Conservation (phyloP, 2,113 vertebrate species). For the Phodopus roborovskii region DNA sequence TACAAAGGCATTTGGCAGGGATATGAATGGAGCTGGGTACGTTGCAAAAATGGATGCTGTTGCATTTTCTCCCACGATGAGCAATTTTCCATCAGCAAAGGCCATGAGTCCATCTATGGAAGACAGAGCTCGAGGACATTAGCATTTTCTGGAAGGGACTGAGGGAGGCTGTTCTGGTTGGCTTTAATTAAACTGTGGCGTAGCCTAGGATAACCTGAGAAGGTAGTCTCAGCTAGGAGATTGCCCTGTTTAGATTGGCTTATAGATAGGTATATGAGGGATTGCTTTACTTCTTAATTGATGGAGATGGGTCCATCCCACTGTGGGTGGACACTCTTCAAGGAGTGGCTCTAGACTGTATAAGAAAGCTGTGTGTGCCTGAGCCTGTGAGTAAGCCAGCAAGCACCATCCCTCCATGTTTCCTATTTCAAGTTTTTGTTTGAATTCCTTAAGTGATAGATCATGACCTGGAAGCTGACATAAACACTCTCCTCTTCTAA, state of each 20-base stretch:
- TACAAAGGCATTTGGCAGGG: slow-evolving; percentile 91
- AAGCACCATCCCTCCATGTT: not conserved
- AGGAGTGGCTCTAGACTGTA: not conserved
- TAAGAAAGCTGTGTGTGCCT: not conserved
- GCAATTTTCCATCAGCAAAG: slow-evolving; percentile 88
- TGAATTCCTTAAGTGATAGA: not conserved
- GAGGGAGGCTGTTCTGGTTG: not conserved
- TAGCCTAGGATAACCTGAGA: not conserved
- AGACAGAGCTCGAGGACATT: slow-evolving; percentile 59
- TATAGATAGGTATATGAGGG: not conserved
- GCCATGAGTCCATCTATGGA: slow-evolving; percentile 92
- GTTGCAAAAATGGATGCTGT: slow-evolving; percentile 97
- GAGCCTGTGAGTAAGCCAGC: not conserved
- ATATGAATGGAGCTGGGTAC: slow-evolving; percentile 92
- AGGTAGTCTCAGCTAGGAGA: not conserved
- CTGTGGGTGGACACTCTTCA: not conserved
- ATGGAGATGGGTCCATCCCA: not conserved
- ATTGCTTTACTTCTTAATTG: not conserved
- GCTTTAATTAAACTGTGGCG: not conserved
- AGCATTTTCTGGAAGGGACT: not conserved
- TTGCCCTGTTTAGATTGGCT: not conserved
- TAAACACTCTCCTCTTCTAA: not conserved
- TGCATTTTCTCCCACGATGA: slow-evolving; percentile 91
- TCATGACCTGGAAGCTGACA: not conserved
- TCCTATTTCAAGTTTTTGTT: not conserved